Base-by-base conservation (phyloP, 1,140 invertebrate genomes). In the Halictus rubicundus region DNA sequence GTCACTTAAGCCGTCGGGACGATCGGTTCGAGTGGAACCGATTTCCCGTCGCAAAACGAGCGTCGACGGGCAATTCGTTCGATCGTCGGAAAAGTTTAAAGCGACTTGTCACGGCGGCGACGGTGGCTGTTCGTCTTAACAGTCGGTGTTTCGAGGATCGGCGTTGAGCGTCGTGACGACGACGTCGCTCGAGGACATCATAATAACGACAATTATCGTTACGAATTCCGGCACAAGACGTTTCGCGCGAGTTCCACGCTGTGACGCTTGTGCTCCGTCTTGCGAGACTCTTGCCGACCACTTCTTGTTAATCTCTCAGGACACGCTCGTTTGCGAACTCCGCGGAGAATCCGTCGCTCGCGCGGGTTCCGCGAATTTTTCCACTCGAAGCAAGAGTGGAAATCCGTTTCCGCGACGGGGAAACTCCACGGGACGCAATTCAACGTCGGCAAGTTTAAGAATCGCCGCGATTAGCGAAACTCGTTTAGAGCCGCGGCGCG, bases 151-250 rank as follows among this genome's bases (percentile, higher is more conserved):
- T 84, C 71, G 77, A 78, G 71, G 66, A 84, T 65, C 68, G 54
- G 42, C 73, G 63, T 27, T 69, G 60, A 75, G 21, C 68, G 32
- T 32, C 61, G 42, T 9, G 42, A 42, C 42, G 42, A 9, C 42
- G 42, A 49, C 70, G 46, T 60, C 68, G 52, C 23, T 42, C 27
- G 57, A 65, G 66, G 68, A 78, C 82, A 78, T 80, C 68, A 77
- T 84, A 84, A 84, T 81, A 81, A 84, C 80, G 73, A 85, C 75
- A 81, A 84, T 85, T 85, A 81, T 84, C 76, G 80, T 85, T 81
- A 69, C 42, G 77, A 85, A 68, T 85, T 81, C 78, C 37, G 59
- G 59, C 25, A 23, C 63, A 64, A 72, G 76, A 81, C 76, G 46
- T 72, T 75, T 57, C 37, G 68, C 80, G 52, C 54, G 32, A 32